Evolutionary conservation across 2,113 vertebrate species (phyloP), one percentile per base, ranked within the genome.

Genomic region (Anolis carolinensis): DNA sequence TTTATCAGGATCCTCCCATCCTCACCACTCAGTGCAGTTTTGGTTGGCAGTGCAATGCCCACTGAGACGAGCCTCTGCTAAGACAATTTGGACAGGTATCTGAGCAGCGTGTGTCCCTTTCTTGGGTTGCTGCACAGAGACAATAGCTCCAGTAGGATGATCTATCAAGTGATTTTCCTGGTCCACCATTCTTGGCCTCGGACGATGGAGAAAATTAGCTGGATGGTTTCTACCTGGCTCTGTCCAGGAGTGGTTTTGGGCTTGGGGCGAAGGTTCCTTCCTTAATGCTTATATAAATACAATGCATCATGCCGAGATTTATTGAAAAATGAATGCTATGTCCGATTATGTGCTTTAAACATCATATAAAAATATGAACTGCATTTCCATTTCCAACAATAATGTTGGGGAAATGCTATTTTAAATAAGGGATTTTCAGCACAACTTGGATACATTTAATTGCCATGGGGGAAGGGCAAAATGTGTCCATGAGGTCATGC

Each of bases 211-310:
- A 67, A 75, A 84, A 84, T 84, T n/a, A 84, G 62, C 82, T 84
- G 82, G 72, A 84, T 44, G 21, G 21, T 32, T 65, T 50, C 72
- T 76, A 50, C 72, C 59, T 65, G 30, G 36, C 73, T 44, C 71
- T 32, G 10, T 83, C 71, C 82, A 75, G 72, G 73, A 75, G 39
- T 32, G 36, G 30, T 76, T 84, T 14, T 23, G 55, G 16, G n/a
- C 71, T 74, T 27, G 21, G 32, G 30, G 30, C 7, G 20, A 23
- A 11, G 23, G 30, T 27, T 36, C 67, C 39, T 63, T n/a, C n/a
- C n/a, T n/a, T n/a, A n/a, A n/a, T n/a, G 25, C 50, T 73, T 72
- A 59, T 83, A 75, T 75, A 76, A 76, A 84, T 76, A 75, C 27
- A 76, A 76, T n/a, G 48, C n/a, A 84, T 44, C 36, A 59, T 50